These are phyloP conservation scores for Aphodius granarius DNA, from an alignment of 2,888 invertebrate species.

Conservation along the genomic window DNA sequence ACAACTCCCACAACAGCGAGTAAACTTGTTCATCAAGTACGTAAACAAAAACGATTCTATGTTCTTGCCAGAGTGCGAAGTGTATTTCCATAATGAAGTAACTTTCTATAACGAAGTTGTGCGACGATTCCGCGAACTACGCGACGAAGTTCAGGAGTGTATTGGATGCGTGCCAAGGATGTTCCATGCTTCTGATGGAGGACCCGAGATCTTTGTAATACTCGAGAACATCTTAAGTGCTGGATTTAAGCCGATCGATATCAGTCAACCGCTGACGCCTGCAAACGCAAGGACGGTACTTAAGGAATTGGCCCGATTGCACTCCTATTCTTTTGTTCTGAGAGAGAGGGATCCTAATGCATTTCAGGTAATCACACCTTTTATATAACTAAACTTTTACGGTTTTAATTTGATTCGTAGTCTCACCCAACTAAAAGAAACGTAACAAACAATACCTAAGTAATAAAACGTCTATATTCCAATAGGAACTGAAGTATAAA, in stretches of 20 bases:
- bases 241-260: constrained; percentile 24
- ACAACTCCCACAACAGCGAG: no score
- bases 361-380: constrained; percentile 30
- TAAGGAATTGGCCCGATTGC: constrained; percentile 31
- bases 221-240: constrained; percentile 27
- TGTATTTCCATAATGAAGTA: constrained; percentile 27
- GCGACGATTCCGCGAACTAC: background rate
- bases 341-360: constrained; percentile 30
- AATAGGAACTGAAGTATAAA: constrained; percentile 29
- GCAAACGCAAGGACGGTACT: constrained; percentile 22
- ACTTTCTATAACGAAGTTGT: constrained; percentile 24
- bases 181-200: background rate
- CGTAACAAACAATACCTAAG: no score
- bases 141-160: background rate
- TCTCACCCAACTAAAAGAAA: no score
- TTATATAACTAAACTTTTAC: no score
- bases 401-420: no score
- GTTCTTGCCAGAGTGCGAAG: background rate
- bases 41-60: background rate
- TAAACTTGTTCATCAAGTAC: constrained; percentile 24
- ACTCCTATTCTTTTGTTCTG: constrained; percentile 35
- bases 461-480: no score
- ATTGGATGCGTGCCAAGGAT: constrained; percentile 5
- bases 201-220: constrained; percentile 22
- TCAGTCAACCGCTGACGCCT: constrained; percentile 21